phyloP scores from a whole-genome alignment of 2,888 invertebrate genomes.

The Steromphala cineraria region DNA sequence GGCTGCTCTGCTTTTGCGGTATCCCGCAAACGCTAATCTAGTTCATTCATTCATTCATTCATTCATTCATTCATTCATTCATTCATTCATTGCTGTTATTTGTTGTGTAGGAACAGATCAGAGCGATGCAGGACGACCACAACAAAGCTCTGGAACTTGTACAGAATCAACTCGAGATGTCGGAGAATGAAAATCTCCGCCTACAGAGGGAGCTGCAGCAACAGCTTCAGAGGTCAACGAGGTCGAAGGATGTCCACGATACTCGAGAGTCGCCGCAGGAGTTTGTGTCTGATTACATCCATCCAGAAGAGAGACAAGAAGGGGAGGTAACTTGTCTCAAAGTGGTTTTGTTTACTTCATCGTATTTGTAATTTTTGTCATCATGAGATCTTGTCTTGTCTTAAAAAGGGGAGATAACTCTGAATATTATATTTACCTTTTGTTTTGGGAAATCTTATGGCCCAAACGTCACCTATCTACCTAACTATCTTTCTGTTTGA shows the following conservation, averaged over 20 bases:
- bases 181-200: conserved; percentile 70
- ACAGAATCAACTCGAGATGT: conserved; percentile 75
- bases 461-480: too few relatives aligned
- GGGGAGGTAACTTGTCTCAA: conserved; percentile 58
- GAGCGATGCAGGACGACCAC: conserved; percentile 75
- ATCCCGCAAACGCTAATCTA: background rate
- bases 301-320: conserved; percentile 66
- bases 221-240: conserved; percentile 44
- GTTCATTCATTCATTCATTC: conserved; percentile 16
- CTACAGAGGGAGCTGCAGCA: conserved; percentile 69
- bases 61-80: conserved; percentile 9
- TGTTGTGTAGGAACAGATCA: conserved; percentile 75
- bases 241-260: conserved; percentile 45
- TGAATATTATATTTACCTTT: too few relatives aligned
- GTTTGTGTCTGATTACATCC: conserved; percentile 57
- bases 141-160: conserved; percentile 70
- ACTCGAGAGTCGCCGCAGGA: conserved; percentile 39
- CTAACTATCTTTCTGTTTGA: too few relatives aligned
- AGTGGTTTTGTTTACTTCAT: too few relatives aligned
- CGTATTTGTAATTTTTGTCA: too few relatives aligned
- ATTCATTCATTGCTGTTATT: background rate
- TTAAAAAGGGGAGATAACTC: too few relatives aligned
- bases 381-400: too few relatives aligned
- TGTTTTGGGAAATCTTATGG: too few relatives aligned
- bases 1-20: too few relatives aligned